These are phyloP conservation scores for Rhyacichthys aspro DNA, from an alignment of 2,797 vertebrate species.

Conservation along the genomic window DNA sequence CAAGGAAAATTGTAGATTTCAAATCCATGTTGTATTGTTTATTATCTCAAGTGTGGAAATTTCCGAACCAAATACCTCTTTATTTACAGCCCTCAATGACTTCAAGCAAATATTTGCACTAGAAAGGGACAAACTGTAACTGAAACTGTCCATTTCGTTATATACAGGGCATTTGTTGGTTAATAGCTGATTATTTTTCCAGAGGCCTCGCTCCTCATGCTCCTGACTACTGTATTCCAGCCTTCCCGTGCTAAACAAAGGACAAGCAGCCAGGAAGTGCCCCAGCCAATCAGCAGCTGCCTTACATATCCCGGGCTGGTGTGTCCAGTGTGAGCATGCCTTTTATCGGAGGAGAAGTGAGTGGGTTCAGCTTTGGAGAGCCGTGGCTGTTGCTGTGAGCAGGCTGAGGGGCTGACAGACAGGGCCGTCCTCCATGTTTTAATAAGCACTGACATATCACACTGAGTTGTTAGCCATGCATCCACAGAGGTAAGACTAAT, in stretches of 20 bases:
- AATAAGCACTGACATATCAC: conserved; percentile 99
- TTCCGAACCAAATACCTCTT: conserved; percentile 51
- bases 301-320: conserved; percentile 85
- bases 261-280: conserved; percentile 97
- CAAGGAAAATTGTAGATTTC: too few species aligned
- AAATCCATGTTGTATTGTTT: conserved; percentile 16
- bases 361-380: conserved; percentile 91
- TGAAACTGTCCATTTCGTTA: background rate
- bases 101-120: conserved; percentile 24
- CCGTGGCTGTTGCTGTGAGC: conserved; percentile 91
- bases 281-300: conserved; percentile 90
- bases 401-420: conserved; percentile 89
- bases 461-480: conserved; percentile 99
- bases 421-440: conserved; percentile 99
- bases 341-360: conserved; percentile 88
- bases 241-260: conserved; percentile 92
- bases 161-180: conserved; percentile 16
- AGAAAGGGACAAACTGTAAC: background rate
- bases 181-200: conserved; percentile 43
- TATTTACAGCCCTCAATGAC: conserved; percentile 30
- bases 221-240: conserved; percentile 85
- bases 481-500: conserved; percentile 99
- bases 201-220: conserved; percentile 84
- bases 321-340: conserved; percentile 87
- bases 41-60: conserved; percentile 41